Evolutionary conservation across 2,888 invertebrate species (phyloP), one percentile per base, ranked within the genome.

Genomic region (Mimachlamys varia): DNA sequence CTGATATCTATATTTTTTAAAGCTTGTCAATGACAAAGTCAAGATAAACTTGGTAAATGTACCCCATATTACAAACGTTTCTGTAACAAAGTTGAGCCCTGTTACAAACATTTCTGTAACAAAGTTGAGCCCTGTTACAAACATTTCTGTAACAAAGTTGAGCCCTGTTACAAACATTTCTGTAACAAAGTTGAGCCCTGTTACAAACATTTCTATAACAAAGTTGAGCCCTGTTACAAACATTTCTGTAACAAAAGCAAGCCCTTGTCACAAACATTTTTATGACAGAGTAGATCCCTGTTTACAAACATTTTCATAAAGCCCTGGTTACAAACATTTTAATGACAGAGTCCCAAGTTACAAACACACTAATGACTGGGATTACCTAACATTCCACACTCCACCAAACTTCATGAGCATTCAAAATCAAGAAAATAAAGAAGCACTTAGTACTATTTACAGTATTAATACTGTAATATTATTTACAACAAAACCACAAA

Each of bases 401-500:
- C 58, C n/a, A 58, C 1, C 58, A 58, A 58, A 44, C 44, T 58
- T 17, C 5, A 5, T 33, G 76, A 76, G 76, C 76, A 76, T 76
- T 76, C 33, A 27, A 76, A 33, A 33, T 76, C 76, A 76, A 33
- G 76, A 33, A 76, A 76, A 76, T 62, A 62, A 33, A 13, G 33
- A 12, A 76, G 33, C 33, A 76, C 76, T 76, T n/a, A 17, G 13
- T n/a, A 33, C 62, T 33, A 62, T 76, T 12, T 27, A 76, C 76
- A 76, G 58, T 58, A 58, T 22, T 22, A 58, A 58, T 33, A 12
- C 76, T 76, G 76, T 76, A 76, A 76, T 10, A 33, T 2, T 76
- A 76, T 76, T 33, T 76, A 76, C 76, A 76, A 27, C 76, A 62
- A 62, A 62, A 44, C 22, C 62, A 62, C 62, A 33, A 76, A 76